Percentiles rank a stretch among this genome's conserved stretches.
These are phyloP conservation scores for Cotesia typhae DNA, from an alignment of 1,140 invertebrate genomes.

Conservation along the genomic window DNA sequence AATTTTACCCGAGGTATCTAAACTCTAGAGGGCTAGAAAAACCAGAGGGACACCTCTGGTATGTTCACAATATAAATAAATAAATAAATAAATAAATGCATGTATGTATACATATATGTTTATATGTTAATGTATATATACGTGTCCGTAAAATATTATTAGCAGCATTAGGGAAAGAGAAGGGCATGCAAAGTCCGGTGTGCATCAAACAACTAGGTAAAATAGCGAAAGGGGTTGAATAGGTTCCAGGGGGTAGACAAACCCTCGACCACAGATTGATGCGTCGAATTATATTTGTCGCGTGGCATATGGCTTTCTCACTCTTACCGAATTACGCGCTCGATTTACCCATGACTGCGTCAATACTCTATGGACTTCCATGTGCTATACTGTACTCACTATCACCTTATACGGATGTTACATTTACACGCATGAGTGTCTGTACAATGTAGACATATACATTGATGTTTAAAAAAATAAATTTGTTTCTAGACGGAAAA, in stretches of 20 bases:
- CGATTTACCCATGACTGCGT: conserved; percentile 52
- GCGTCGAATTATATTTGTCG: conserved; percentile 61
- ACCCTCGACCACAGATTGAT: conserved; percentile 61
- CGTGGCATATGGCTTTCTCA: conserved; percentile 41
- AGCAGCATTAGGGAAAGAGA: conserved; percentile 7
- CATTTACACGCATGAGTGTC: no score
- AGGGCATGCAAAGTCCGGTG: conserved; percentile 1
- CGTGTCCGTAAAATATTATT: not conserved
- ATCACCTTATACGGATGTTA: not conserved
- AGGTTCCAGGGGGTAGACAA: conserved; percentile 20
- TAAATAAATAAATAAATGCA: not conserved
- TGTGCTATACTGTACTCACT: conserved; percentile 2
- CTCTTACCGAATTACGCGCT: conserved; percentile 63
- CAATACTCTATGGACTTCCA: conserved; percentile 30
- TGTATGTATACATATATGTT: not conserved
- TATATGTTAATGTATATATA: not conserved
- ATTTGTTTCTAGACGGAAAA: no score
- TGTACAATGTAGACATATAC: no score
- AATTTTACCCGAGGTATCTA: conserved; percentile 7
- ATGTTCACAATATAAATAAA: not conserved
- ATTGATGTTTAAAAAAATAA: no score
- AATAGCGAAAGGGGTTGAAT: conserved; percentile 3
- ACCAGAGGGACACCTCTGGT: not conserved
- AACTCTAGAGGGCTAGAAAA: no score
- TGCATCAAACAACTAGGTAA: conserved; percentile 25